phyloP scores from a whole-genome alignment of 2,113 vertebrate species.

The Nycticorax nycticorax region DNA sequence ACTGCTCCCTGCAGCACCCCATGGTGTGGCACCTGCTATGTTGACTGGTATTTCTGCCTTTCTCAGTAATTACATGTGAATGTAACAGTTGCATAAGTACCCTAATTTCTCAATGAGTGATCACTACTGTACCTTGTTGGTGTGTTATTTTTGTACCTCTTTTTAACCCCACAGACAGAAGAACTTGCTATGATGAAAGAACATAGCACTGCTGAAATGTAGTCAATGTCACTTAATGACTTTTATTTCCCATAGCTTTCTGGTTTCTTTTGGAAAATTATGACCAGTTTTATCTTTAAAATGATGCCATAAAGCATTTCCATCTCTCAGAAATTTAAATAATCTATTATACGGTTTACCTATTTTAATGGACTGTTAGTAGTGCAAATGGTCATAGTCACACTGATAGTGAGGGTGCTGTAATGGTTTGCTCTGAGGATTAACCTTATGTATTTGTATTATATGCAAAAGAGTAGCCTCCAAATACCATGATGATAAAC shows the following conservation, averaged over 20 bases:
- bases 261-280: background rate
- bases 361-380: background rate
- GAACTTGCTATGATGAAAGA: background rate
- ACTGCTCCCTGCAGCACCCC: background rate
- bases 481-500: background rate
- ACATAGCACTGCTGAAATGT: background rate
- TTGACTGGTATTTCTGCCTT: background rate
- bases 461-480: background rate
- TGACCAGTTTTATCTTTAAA: background rate
- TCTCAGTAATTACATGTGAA: background rate
- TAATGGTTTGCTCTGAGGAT: background rate
- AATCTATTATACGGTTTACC: background rate
- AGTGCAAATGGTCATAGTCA: background rate
- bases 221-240: background rate
- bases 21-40: constrained; percentile 6
- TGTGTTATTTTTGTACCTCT: background rate
- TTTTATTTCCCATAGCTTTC: background rate
- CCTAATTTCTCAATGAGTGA: background rate
- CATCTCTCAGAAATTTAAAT: background rate
- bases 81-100: background rate
- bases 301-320: background rate
- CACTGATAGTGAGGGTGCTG: background rate
- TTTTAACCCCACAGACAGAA: background rate
- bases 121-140: background rate
- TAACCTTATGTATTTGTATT: background rate